phyloP scores from a whole-genome alignment of 2,888 invertebrate genomes.

The Cataglyphis albicans region DNA sequence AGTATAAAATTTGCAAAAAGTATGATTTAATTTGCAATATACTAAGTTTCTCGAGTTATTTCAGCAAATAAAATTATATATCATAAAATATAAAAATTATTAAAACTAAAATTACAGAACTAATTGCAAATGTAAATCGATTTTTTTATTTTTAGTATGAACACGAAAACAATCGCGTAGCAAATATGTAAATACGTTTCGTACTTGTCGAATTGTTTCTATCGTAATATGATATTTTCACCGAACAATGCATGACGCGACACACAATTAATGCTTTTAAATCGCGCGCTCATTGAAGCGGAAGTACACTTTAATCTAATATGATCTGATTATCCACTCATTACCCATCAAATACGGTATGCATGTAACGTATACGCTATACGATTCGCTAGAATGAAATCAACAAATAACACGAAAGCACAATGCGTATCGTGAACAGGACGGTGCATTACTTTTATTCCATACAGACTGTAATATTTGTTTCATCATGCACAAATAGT shows the following conservation, averaged over 20 bases:
- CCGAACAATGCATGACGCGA: background rate
- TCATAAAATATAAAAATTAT: background rate
- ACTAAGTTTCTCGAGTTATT: background rate
- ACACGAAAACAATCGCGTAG: background rate
- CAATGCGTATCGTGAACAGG: conserved; percentile 19
- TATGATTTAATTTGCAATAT: conserved; percentile 19
- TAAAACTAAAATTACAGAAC: background rate
- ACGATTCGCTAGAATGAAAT: conserved; percentile 7
- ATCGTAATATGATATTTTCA: conserved; percentile 18
- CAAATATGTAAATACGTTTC: conserved; percentile 12
- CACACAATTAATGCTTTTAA: conserved; percentile 39
- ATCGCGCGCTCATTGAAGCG: conserved; percentile 6
- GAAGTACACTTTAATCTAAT: conserved; percentile 46
- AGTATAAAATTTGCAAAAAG: background rate
- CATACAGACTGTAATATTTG: background rate
- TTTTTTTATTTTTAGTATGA: background rate
- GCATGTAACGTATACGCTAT: conserved; percentile 9
- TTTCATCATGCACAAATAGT: conserved; percentile 21
- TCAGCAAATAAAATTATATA: background rate
- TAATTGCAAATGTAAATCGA: background rate
- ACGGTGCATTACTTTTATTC: conserved; percentile 37
- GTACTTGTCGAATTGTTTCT: conserved; percentile 7
- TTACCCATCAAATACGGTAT: conserved; percentile 41
- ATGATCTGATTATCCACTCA: conserved; percentile 40
- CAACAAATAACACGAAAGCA: conserved; percentile 38